Conservation (phyloP, 1,140 invertebrate species). For the Drosophila sturtevanti region DNA sequence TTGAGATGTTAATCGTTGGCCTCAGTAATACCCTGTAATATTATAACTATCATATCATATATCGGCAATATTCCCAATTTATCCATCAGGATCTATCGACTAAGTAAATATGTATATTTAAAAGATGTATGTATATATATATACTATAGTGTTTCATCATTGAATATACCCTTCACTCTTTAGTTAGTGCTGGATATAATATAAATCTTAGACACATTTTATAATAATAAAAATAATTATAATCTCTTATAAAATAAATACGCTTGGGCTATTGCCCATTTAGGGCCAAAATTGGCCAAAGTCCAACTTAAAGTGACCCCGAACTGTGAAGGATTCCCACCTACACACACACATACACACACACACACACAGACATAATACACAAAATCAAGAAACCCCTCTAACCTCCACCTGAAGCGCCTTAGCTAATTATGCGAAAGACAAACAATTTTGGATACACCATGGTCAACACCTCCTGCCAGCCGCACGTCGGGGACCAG, state of each 20-base stretch:
- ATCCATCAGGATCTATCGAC: too few relatives aligned
- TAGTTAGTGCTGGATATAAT: neutral
- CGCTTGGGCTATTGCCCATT: constrained; percentile 16
- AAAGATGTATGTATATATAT: too few relatives aligned
- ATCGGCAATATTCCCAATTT: too few relatives aligned
- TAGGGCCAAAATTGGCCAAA: constrained; percentile 33
- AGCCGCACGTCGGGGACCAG: neutral
- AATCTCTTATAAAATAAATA: constrained; percentile 31
- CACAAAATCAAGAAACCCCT: constrained; percentile 1
- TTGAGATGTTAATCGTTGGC: too few relatives aligned
- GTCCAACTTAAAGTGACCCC: constrained; percentile 34
- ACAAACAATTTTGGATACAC: constrained; percentile 62
- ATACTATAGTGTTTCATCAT: neutral
- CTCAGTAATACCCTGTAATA: too few relatives aligned
- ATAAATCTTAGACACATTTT: constrained; percentile 29
- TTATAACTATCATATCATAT: too few relatives aligned
- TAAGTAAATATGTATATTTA: too few relatives aligned
- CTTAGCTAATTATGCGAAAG: constrained; percentile 67
- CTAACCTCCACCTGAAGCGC: neutral
- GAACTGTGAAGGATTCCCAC: constrained; percentile 3
- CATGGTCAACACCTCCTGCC: constrained; percentile 59
- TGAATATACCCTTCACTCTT: neutral
- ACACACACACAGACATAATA: neutral
- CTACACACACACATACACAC: neutral
- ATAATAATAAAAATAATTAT: constrained; percentile 54